Evolutionary conservation across 2,888 invertebrate genomes (phyloP), one percentile per base, ranked within the genome.

Genomic region (Agrochola lychnidis): DNA sequence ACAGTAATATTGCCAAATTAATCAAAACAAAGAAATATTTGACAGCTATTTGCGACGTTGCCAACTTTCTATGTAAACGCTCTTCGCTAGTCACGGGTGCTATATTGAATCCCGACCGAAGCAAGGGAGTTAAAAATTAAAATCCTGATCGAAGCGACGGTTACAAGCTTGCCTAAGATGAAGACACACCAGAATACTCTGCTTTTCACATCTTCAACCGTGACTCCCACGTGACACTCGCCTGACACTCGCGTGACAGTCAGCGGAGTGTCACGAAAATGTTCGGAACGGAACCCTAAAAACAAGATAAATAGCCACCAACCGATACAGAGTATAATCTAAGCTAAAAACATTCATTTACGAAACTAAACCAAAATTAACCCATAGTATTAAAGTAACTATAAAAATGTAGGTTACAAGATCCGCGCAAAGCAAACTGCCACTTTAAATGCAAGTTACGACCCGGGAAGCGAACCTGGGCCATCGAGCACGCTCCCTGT

Each of bases 401-500:
- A 81, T 84, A 84, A 88, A 86, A 88, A 88, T 85, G 56, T 88
- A 76, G 88, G 88, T 81, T 79, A 87, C 75, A 81, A 85, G 68
- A 83, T 85, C 81, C 76, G 81, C 70, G 79, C 78, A 81, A 82
- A 78, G 72, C 79, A 83, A 87, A 89, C 81, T 78, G 85, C 85
- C 89, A 82, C 76, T 87, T 88, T 83, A 84, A 81, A 86, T 79
- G 81, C 89, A 93, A 94, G 90, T 95, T 94, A 95, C 91, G 94
- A 95, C 84, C 84, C 93, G 92, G 95, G 95, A 95, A 94, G 90
- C 85, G 89, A 94, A 94, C 93, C 93, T 90, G 90, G 80, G 83
- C 91, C 89, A 92, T 93, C 89, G 88, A 90, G 92, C 95, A 94
- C 94, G 94, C 90, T 86, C 90, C 86, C 73, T 84, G 78, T 86